Base-by-base conservation (phyloP, 2,888 invertebrate genomes). In the Mesopsocus fuscifrons region DNA sequence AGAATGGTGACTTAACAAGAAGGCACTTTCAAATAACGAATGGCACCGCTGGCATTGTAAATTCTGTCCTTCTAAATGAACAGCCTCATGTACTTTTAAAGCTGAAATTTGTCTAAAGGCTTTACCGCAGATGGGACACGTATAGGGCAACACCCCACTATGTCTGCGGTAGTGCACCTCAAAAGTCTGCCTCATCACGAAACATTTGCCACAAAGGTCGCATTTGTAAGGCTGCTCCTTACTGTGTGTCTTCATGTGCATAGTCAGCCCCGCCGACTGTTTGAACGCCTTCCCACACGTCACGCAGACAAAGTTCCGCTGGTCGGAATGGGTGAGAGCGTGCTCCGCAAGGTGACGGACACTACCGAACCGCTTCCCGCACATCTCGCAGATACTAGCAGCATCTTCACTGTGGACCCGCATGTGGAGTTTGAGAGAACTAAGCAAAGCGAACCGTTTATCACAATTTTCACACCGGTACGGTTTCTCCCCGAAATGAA, bases 401-500 rank as follows among this genome's bases (percentile, higher is more conserved):
- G 30, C 34, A 31, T 42, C 42, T 8, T 18, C 42, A 2, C 33
- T 21, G 21, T 42, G 42, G n/a, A 33, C 33, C 18, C 33, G 32
- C 21, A 42, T 18, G 33, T 42, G 42, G 11, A 33, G 15, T 8
- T 23, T 11, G 8, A 42, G 13, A 6, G 42, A 42, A 3, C 33
- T 33, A 13, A 18, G 17, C n/a, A 33, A 21, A 5, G 34, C 31
- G 33, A 42, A 42, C 13, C 16, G 32, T 34, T 34, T 17, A 18
- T 42, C 17, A 33, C 42, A 42, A 33, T 33, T 17, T 34, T 42
- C 33, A 21, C 42, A 42, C 9, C 6, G 17, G 23, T 33, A 42
- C 2, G 33, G 42, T 16, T 42, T 42, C 20, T 42, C 42, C 15
- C 42, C 42, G 6, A 33, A 20, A 34, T 42, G 42, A 3, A 42